phyloP scores from a whole-genome alignment of 1,140 invertebrate genomes.

The Bombus soroeensis region DNA sequence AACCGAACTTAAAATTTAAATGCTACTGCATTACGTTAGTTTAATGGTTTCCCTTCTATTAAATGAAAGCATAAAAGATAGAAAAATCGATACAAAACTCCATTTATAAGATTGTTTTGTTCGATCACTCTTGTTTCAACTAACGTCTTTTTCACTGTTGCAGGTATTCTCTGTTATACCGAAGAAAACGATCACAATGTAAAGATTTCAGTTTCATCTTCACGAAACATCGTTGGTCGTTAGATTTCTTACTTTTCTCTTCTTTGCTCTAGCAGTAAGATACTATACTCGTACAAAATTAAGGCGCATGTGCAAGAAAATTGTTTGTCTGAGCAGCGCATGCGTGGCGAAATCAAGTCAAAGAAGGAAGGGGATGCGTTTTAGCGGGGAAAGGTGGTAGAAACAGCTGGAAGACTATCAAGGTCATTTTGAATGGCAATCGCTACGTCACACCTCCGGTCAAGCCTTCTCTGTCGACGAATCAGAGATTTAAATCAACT shows the following conservation, averaged over 20 bases:
- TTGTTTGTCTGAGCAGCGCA: not conserved
- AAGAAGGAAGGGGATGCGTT: not conserved
- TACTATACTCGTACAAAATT: not conserved
- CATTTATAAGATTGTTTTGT: not conserved
- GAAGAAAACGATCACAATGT: not conserved
- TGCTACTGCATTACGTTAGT: not conserved
- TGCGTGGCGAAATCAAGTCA: not conserved
- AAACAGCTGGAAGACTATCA: constrained; percentile 74
- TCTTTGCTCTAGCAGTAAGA: not conserved
- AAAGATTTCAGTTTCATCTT: not conserved
- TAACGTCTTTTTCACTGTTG: constrained; percentile 7
- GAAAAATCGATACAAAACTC: not conserved
- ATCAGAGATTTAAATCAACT: constrained; percentile 62
- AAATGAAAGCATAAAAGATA: not conserved
- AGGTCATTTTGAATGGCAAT: constrained; percentile 75
- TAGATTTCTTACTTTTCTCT: not conserved
- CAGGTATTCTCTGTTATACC: not conserved
- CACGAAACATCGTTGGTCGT: not conserved
- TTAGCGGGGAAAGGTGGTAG: constrained; percentile 15
- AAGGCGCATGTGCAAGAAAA: constrained; percentile 6
- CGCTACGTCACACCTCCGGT: constrained; percentile 65
- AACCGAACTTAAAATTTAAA: not conserved
- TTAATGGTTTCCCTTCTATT: not conserved
- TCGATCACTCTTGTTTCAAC: not conserved
- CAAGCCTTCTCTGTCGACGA: constrained; percentile 73